Evolutionary conservation across 2,797 vertebrate species (phyloP), one percentile per base, ranked within the genome.

Genomic region (Lacerta agilis): DNA sequence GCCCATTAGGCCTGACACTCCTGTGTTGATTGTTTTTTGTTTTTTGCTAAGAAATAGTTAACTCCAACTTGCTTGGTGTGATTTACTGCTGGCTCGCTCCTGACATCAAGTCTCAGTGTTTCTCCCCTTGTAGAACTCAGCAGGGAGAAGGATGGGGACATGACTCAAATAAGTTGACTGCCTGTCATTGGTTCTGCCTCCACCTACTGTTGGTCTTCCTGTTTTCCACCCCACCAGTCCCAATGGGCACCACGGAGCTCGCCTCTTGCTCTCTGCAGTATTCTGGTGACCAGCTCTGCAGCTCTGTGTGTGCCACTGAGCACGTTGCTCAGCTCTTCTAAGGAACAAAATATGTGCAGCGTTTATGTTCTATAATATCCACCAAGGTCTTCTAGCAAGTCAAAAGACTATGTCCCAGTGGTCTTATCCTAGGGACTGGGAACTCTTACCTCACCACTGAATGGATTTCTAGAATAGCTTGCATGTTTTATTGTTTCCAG

Each of bases 341-440:
- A 72, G 33, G 23, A 58, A 0, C 55, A 23, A 61, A 43, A 15
- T 27, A 76, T 2, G 4, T 13, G 20, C 58, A 4, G 17, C 38
- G 17, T 23, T n/a, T n/a, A n/a, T 76, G 20, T 1, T 2, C 27
- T 66, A 8, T 43, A 25, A 3, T 8, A 7, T 7, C 17, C n/a
- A 71, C 17, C 20, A 58, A 20, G 2, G 2, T 61, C 66, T 55
- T 36, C 41, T 11, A 61, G 36, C 75, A 86, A 89, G 86, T 77
- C 27, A 61, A 27, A 36, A 66, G 78, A 82, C 23, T 2, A 8
- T 89, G 38, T 20, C 41, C 7, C 23, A 76, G 27, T 13, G 80
- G 27, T 49, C 25, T 3, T 7, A 5, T 1, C 0, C 0, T 11
- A 20, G 0, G 75, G n/a, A 0, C 0, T 4, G 2, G 45, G 4